Percentiles rank a stretch among this genome's conserved stretches.
phyloP scores from a whole-genome alignment of 2,888 invertebrate species.

The Prosapia bicincta region DNA sequence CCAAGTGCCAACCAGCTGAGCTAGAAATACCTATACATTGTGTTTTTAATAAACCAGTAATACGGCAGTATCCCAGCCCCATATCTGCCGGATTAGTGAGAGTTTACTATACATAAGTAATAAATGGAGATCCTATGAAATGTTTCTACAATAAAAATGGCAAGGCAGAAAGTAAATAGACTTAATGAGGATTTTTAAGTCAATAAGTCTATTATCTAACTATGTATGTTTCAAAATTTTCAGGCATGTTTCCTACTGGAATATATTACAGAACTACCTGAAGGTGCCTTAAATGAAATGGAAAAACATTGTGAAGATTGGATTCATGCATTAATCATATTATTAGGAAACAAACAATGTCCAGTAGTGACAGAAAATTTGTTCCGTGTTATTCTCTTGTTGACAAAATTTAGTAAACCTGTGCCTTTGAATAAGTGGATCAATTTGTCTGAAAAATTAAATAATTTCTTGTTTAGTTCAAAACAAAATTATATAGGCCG shows the following conservation, averaged over 20 bases:
- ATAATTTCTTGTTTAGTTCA: neutral
- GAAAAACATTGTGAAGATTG: conserved; percentile 1
- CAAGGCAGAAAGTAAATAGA: too few relatives aligned
- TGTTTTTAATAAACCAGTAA: too few relatives aligned
- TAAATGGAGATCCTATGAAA: too few relatives aligned
- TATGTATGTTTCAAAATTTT: too few relatives aligned
- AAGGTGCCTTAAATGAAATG: neutral
- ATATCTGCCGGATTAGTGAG: too few relatives aligned
- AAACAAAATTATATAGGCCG: neutral
- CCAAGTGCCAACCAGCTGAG: too few relatives aligned
- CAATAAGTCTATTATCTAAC: too few relatives aligned
- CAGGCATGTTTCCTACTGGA: conserved; percentile 5
- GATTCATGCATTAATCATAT: neutral
- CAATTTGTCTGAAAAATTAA: neutral
- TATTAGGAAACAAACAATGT: neutral
- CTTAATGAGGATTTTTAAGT: too few relatives aligned
- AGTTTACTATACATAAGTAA: too few relatives aligned
- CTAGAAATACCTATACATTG: too few relatives aligned
- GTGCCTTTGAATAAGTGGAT: neutral
- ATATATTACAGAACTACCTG: neutral
- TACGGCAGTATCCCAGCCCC: too few relatives aligned
- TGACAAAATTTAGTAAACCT: neutral
- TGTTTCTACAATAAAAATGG: too few relatives aligned
- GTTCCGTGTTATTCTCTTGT: neutral
- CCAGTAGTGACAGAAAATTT: neutral